Percentiles rank a stretch among this genome's conserved stretches.
These are phyloP conservation scores for Megalops atlanticus DNA, from an alignment of 2,113 vertebrate species.

Conservation along the genomic window DNA sequence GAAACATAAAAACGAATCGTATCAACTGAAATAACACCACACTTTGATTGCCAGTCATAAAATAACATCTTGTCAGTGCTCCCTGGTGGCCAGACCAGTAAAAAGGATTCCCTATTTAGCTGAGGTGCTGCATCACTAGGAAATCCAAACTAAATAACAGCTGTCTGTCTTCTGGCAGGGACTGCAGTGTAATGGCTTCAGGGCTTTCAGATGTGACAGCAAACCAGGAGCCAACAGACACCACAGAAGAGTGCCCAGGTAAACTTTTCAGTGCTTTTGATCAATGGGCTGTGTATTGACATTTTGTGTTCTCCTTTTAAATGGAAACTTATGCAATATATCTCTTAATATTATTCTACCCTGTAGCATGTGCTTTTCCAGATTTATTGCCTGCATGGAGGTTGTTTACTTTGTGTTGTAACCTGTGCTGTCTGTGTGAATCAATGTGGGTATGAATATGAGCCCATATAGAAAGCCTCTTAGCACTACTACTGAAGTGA, in stretches of 20 bases:
- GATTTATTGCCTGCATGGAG: too few relatives aligned
- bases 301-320: background rate
- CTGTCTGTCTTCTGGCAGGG: constrained; percentile 66
- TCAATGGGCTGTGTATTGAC: background rate
- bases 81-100: background rate
- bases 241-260: constrained; percentile 77
- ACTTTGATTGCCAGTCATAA: background rate
- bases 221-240: constrained; percentile 67
- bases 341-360: too few relatives aligned
- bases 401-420: too few relatives aligned
- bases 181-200: constrained; percentile 70
- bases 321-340: background rate
- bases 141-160: background rate
- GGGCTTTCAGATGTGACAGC: constrained; percentile 61
- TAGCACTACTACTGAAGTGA: too few relatives aligned
- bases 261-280: constrained; percentile 36
- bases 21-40: background rate
- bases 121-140: background rate
- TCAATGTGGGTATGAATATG: too few relatives aligned
- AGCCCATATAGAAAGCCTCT: too few relatives aligned
- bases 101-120: background rate
- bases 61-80: background rate
- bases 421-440: too few relatives aligned
- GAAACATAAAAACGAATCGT: background rate
- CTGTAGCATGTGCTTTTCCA: too few relatives aligned